These are phyloP conservation scores for Actinostola sp. DNA, from an alignment of 92 coral and sea anemone species.

Conservation along the genomic window DNA sequence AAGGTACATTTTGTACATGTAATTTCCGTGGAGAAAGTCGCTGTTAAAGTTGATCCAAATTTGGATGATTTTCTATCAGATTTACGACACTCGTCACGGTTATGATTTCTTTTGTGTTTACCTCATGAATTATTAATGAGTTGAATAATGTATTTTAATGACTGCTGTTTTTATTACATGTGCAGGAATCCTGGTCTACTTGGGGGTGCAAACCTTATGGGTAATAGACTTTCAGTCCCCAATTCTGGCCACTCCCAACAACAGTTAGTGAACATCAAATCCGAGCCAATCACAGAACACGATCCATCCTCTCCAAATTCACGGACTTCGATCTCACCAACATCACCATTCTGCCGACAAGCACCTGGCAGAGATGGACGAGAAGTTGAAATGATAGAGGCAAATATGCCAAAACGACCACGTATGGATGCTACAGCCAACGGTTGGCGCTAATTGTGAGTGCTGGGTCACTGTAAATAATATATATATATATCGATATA, in stretches of 20 bases:
- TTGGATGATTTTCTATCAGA: too few relatives aligned
- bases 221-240: conserved; percentile 81
- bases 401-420: conserved; percentile 66
- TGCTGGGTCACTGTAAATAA: too few relatives aligned
- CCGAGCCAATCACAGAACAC: conserved; percentile 88
- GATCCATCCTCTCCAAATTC: conserved; percentile 91
- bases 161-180: conserved; percentile 1
- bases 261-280: conserved; percentile 80
- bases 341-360: conserved; percentile 74
- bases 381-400: conserved; percentile 68
- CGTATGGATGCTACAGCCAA: conserved; percentile 89
- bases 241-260: conserved; percentile 59
- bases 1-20: too few relatives aligned
- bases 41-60: too few relatives aligned
- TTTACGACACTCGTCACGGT: too few relatives aligned
- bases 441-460: conserved; percentile 98
- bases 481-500: too few relatives aligned
- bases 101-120: too few relatives aligned
- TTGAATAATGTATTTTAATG: too few relatives aligned
- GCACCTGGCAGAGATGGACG: conserved; percentile 80
- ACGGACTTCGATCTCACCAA: conserved; percentile 91
- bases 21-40: too few relatives aligned
- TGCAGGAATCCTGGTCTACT: conserved; percentile 50
- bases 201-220: conserved; percentile 62
- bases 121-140: too few relatives aligned